phyloP scores from a whole-genome alignment of 2,888 invertebrate genomes.

The Ecliptopera silaceata region DNA sequence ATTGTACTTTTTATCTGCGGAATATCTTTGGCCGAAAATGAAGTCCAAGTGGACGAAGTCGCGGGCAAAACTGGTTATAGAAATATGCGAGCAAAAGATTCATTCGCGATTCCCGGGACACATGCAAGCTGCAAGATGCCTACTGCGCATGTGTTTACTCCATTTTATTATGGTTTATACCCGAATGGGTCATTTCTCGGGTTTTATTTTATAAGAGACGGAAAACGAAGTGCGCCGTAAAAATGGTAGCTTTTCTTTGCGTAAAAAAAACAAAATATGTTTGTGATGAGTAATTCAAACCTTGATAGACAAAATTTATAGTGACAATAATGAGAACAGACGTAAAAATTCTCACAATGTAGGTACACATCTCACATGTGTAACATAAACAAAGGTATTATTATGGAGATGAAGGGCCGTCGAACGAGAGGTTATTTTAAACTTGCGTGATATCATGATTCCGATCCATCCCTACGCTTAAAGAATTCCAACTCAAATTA shows the following conservation, averaged over 20 bases:
- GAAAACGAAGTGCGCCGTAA: conserved; percentile 29
- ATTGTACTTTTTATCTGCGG: background rate
- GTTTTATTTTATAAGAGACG: conserved; percentile 34
- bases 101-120: conserved; percentile 11
- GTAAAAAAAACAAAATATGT: conserved; percentile 14
- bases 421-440: conserved; percentile 56
- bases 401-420: conserved; percentile 61
- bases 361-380: conserved; percentile 45
- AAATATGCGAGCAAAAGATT: conserved; percentile 33
- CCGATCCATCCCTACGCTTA: conserved; percentile 62
- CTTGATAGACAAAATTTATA: conserved; percentile 39
- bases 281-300: conserved; percentile 32
- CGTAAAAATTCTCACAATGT: conserved; percentile 44
- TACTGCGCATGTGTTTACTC: conserved; percentile 24
- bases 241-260: conserved; percentile 11
- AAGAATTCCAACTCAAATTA: conserved; percentile 48
- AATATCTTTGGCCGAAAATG: background rate
- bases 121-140: conserved; percentile 17
- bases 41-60: background rate
- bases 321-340: conserved; percentile 43
- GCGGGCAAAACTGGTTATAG: conserved; percentile 8
- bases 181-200: conserved; percentile 22
- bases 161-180: conserved; percentile 23
- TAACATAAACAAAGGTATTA: conserved; percentile 68
- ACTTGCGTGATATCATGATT: conserved; percentile 56